Percentiles rank a stretch among this genome's conserved stretches.
These are phyloP conservation scores for Popillia japonica DNA, from an alignment of 1,140 invertebrate genomes.

Conservation along the genomic window DNA sequence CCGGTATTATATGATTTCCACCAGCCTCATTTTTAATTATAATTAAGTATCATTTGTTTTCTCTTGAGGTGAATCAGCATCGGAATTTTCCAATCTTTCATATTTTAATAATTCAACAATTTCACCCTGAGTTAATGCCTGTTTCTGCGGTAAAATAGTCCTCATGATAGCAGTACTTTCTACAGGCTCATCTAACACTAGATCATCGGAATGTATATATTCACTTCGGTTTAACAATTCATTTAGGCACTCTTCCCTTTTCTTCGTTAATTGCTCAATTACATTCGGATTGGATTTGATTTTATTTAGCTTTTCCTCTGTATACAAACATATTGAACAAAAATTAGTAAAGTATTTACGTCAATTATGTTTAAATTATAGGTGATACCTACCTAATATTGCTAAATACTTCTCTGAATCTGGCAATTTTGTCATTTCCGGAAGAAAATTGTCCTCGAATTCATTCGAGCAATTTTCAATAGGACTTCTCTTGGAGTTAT, in stretches of 20 bases:
- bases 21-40: no score
- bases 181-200: conserved; percentile 58
- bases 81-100: conserved; percentile 58
- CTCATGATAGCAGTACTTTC: conserved; percentile 58
- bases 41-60: neutral
- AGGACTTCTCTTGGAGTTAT: conserved; percentile 43
- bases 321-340: conserved; percentile 32
- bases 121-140: conserved; percentile 63
- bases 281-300: conserved; percentile 61
- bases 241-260: conserved; percentile 62
- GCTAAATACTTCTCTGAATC: conserved; percentile 60
- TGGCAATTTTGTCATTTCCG: conserved; percentile 52
- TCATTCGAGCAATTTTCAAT: conserved; percentile 46
- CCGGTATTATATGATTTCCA: no score
- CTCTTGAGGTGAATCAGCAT: neutral
- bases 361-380: conserved; percentile 39
- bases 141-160: conserved; percentile 60
- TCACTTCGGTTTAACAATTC: conserved; percentile 55
- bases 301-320: conserved; percentile 63
- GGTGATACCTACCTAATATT: conserved; percentile 58
- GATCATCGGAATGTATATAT: conserved; percentile 37
- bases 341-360: conserved; percentile 11
- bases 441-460: conserved; percentile 64
- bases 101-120: conserved; percentile 62
- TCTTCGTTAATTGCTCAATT: conserved; percentile 61